phyloP scores from a whole-genome alignment of 2,113 vertebrate genomes.

The Lagenorhynchus albirostris region DNA sequence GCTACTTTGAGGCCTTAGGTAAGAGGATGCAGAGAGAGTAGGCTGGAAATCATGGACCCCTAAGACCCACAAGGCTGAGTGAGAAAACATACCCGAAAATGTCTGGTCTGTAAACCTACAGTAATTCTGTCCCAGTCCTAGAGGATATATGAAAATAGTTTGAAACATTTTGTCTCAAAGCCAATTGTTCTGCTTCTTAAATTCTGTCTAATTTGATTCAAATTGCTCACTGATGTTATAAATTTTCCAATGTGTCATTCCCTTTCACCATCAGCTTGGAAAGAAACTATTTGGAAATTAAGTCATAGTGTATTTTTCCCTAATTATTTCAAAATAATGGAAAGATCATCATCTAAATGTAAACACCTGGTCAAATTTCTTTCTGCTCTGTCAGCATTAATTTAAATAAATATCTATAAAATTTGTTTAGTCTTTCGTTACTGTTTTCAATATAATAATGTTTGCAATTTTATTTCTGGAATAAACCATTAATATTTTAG shows the following conservation, averaged over 20 bases:
- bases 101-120: neutral
- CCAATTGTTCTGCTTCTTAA: neutral
- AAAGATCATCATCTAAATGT: neutral
- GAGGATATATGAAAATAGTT: neutral
- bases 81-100: neutral
- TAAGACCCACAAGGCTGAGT: neutral
- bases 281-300: slow-evolving; percentile 22
- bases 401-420: neutral
- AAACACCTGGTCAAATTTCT: neutral
- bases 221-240: neutral
- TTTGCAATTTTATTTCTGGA: neutral
- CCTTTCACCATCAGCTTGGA: neutral
- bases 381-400: neutral
- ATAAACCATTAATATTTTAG: neutral
- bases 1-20: neutral
- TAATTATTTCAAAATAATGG: neutral
- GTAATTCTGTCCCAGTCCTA: neutral
- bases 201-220: neutral
- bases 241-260: neutral
- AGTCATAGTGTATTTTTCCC: neutral
- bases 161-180: neutral
- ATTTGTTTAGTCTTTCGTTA: neutral
- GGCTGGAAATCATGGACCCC: neutral
- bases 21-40: neutral
- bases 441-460: neutral